Evolutionary conservation across 2,113 vertebrate genomes (phyloP).

Genomic region (Ageneiosus marmoratus): DNA sequence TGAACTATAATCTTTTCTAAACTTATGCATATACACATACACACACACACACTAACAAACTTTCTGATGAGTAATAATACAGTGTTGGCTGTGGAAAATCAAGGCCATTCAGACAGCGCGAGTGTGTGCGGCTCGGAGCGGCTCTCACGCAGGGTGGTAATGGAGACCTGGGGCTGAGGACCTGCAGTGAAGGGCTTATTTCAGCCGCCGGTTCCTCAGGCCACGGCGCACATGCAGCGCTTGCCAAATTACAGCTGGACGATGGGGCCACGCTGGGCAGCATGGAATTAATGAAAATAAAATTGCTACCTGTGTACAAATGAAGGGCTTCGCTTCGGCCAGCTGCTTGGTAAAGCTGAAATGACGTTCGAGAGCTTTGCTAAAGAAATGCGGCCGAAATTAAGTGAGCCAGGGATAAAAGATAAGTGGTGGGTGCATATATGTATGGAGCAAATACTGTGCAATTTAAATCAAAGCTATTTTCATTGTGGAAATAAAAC

Average conservation of each 20-base stretch:
- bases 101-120: constrained; percentile 10
- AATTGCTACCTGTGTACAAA: constrained; percentile 10
- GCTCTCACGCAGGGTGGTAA: constrained; percentile 32
- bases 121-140: not conserved
- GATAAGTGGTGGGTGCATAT: not conserved
- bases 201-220: not conserved
- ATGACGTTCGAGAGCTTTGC: not conserved
- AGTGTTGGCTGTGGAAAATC: constrained; percentile 23
- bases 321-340: constrained; percentile 14
- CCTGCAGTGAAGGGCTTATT: not conserved
- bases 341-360: constrained; percentile 1
- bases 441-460: not conserved
- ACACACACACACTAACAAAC: constrained; percentile 19
- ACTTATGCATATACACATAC: constrained; percentile 46
- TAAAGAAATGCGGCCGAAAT: not conserved
- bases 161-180: constrained; percentile 38
- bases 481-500: not conserved
- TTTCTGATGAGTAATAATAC: constrained; percentile 38
- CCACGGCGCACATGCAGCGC: not conserved
- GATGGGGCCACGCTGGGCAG: not conserved
- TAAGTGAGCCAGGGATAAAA: not conserved
- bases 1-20: not conserved
- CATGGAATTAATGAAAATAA: not conserved
- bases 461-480: not conserved
- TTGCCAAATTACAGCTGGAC: constrained; percentile 2